Percentiles rank a stretch among this genome's conserved stretches.
Evolutionary conservation across 2,797 vertebrate genomes (phyloP).

Genomic region (Platyrinchus mystaceus): DNA sequence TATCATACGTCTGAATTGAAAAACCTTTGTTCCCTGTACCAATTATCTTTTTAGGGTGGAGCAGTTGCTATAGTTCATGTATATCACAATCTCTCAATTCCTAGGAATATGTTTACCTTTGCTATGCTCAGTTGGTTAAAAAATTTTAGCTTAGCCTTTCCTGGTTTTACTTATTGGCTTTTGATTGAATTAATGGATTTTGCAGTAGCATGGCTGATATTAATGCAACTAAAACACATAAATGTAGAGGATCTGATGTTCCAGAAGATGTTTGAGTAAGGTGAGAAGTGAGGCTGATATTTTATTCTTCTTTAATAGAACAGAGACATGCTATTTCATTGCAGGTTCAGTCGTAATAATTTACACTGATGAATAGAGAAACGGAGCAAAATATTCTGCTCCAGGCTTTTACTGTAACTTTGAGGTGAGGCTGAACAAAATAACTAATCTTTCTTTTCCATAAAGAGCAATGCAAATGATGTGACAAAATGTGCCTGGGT

Average conservation of each 20-base stretch:
- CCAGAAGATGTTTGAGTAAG: neutral
- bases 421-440: neutral
- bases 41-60: neutral
- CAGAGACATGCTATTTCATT: neutral
- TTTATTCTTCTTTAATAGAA: neutral
- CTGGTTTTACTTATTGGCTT: neutral
- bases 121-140: neutral
- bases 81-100: neutral
- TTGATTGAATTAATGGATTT: neutral
- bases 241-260: neutral
- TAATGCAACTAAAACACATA: neutral
- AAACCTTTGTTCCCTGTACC: conserved; percentile 1
- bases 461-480: neutral
- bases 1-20: neutral
- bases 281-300: neutral
- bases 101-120: neutral
- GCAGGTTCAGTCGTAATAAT: neutral
- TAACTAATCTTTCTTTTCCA: neutral
- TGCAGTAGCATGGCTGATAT: neutral
- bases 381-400: neutral
- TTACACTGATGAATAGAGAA: neutral
- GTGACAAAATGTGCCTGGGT: neutral
- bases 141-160: neutral
- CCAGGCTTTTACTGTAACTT: neutral
- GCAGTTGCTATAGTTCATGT: neutral